Base-by-base conservation (phyloP, 2,797 vertebrate genomes). In the Sebastes itinus region DNA sequence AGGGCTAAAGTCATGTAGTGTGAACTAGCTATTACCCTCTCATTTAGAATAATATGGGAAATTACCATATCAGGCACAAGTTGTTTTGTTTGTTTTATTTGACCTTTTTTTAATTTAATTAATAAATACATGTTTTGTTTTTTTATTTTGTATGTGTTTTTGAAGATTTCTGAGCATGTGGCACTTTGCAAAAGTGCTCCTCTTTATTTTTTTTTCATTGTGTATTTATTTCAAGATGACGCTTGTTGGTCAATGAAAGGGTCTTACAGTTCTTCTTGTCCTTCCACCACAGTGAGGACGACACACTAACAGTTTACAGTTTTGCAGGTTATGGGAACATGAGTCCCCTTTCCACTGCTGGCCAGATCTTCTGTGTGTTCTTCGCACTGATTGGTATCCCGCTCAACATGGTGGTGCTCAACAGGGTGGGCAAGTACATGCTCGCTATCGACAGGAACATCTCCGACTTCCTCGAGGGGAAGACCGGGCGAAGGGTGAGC, bases 371-470 rank as follows among this genome's bases (percentile, higher is more conserved):
- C 93, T 99, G 98, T 56, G 95, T 98, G 59, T 88, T 98, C 89
- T 99, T 98, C 55, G 97, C 97, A 0, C 88, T 99, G 1, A 94
- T 99, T 85, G 97, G 98, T 5, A 99, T 98, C 81, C 98, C 98
- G 0, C 94, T 99, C 67, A 98, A 99, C 82, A 78, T 99, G 56
- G 89, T 98, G 38, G 94, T 98, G 75, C 94, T 99, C 74, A 98
- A 97, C 8, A 93, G 95, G 78, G 96, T 98, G 64, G 97, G 98
- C 27, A 96, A 97, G 75, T 96, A 97, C 90, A 98, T 98, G 96
- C 93, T 97, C 1, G 91, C 55, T 7, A 92, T 96, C 1, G 96
- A 96, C 76, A 95, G 96, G 76, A 92, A 35, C 18, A 93, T 96
- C 5, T 95, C 95, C 5, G 83, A 18, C 68, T 90, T 63, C 70